Percentiles rank a stretch among this genome's conserved stretches.
These are phyloP conservation scores for Octodon degus DNA, from an alignment of 2,113 vertebrate genomes.

Conservation along the genomic window DNA sequence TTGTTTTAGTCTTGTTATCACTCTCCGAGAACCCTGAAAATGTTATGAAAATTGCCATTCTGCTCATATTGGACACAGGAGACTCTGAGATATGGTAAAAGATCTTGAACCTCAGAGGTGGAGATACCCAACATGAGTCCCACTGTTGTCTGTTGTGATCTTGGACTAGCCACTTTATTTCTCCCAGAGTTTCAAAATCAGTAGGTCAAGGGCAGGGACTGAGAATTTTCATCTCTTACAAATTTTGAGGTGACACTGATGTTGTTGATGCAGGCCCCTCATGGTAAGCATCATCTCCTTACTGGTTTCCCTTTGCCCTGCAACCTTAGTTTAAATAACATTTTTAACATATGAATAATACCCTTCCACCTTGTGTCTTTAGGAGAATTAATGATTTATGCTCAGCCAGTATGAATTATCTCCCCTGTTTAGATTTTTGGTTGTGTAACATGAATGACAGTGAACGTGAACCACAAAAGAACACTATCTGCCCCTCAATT, in stretches of 20 bases:
- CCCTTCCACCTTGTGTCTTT: background rate
- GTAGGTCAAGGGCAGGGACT: background rate
- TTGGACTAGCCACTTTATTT: background rate
- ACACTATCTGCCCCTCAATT: background rate
- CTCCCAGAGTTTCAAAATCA: background rate
- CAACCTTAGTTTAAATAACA: background rate
- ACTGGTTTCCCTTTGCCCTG: background rate
- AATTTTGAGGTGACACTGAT: background rate
- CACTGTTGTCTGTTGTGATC: accelerated
- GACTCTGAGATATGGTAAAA: background rate
- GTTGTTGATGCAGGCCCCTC: background rate
- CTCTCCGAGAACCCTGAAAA: background rate
- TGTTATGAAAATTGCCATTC: background rate
- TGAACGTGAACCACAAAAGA: background rate
- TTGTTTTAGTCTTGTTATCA: background rate
- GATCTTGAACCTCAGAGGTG: accelerated
- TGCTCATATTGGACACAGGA: accelerated
- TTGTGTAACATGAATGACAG: background rate
- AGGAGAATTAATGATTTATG: background rate
- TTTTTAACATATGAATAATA: background rate
- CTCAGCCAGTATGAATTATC: background rate
- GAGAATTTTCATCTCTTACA: background rate
- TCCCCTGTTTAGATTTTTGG: background rate
- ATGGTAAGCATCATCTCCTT: background rate
- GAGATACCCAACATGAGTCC: accelerated